Evolutionary conservation across 2,888 invertebrate species (phyloP), one percentile per base, ranked within the genome.

Genomic region (Luffia ferchaultella): DNA sequence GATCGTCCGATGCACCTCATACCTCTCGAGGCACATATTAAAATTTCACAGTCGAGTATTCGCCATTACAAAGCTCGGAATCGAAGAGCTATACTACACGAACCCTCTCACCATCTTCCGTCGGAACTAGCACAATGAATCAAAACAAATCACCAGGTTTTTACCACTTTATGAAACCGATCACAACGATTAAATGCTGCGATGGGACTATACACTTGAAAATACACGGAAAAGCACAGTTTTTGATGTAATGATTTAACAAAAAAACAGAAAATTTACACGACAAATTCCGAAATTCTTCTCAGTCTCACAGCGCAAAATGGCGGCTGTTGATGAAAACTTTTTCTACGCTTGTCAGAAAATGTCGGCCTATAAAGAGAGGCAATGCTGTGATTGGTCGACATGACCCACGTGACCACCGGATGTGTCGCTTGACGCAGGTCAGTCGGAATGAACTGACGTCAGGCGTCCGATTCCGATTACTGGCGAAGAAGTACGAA

Each of bases 311-410:
- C 89, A 89, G 89, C 89, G 89, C 92, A 94, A 94, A 90, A 94
- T 94, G 94, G 94, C 93, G 92, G 93, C 93, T 92, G 91, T 92
- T 93, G 93, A 92, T 92, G 92, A 92, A 89, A 92, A 93, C 90
- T 93, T 93, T 93, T 93, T 92, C 90, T 92, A 92, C 92, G 93
- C 93, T 93, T 93, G 93, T 93, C 93, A 93, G 90, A 91, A 90
- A 83, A 83, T 82, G 85, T 85, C 85, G 82, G 85, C 79, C 85
- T 78, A 75, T 69, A 76, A 68, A 73, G 74, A 67, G 67, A 68
- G 67, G 59, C 64, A 63, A 68, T 62, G 52, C 54, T 66, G 57
- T 70, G 74, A 85, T 85, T 86, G 85, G 86, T 61, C 60, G 55
- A 60, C 56, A 53, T 58, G 58, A 53, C 72, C 78, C 84, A 84